Evolutionary conservation across 2,797 vertebrate genomes (phyloP).

Genomic region (Morus bassanus): DNA sequence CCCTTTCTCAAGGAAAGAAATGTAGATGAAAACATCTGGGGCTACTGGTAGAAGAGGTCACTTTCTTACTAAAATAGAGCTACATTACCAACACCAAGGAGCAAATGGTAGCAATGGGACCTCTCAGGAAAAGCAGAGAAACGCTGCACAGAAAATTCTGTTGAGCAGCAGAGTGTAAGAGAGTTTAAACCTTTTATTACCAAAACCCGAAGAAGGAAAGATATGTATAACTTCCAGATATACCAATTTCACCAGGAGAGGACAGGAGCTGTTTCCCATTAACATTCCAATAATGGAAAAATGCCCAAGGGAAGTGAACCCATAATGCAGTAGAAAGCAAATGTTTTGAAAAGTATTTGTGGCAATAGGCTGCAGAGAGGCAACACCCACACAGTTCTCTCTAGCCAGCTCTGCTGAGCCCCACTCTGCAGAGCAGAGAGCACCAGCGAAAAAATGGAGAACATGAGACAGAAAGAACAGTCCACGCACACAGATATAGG

Average conservation of each 20-base stretch:
- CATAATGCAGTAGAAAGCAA: background rate
- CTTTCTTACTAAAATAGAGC: background rate
- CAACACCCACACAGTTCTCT: background rate
- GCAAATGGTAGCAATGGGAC: background rate
- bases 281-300: slow-evolving; percentile 32
- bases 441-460: rapidly evolving
- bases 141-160: background rate
- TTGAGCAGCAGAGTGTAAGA: background rate
- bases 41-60: background rate
- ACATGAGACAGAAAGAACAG: background rate
- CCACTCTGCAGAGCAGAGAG: background rate
- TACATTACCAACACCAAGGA: background rate
- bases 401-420: background rate
- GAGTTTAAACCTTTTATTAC: background rate
- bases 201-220: background rate
- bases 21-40: background rate
- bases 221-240: background rate
- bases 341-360: background rate
- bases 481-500: background rate
- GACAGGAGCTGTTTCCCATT: slow-evolving; percentile 4
- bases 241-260: background rate
- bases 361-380: background rate
- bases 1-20: background rate
- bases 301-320: background rate
- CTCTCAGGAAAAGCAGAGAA: background rate